Evolutionary conservation across 2,797 vertebrate genomes (phyloP), one percentile per base, ranked within the genome.

Genomic region (Parotocinclus haroldoi): DNA sequence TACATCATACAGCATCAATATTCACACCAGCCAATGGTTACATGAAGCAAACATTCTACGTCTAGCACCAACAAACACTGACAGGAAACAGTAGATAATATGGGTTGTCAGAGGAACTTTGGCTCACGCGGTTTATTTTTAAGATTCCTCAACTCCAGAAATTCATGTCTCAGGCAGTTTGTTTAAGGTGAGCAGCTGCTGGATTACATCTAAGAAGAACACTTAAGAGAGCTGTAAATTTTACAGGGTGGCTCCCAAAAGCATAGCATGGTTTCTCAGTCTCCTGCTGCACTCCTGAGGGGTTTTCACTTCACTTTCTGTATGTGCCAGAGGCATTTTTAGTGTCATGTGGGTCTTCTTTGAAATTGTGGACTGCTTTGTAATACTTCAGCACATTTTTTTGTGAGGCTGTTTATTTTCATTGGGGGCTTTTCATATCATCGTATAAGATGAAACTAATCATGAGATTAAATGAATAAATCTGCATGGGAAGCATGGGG

Each of bases 161-260:
- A 14, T 39, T 27, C 39, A 39, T 1, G 11, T 62, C 48, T 53
- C 17, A 16, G 64, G 55, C 60, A 17, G 48, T 45, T 44, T 18
- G 18, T 61, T 59, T 46, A 5, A 59, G 56, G 55, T 58, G 39
- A 46, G 45, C 44, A 10, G 70, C 10, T 71, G 59, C 77, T 69
- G 42, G 75, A 71, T 77, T 76, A 67, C 66, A 38, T 42, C 63
- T 65, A 76, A 48, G 70, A 70, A 81, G 72, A 70, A 73, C 64
- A 67, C 68, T 63, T 51, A 51, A 75, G 72, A 79, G 75, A 71
- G 51, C 79, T 73, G 82, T 85, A 79, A 55, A 86, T 88, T 27
- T 27, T 27, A 83, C 87, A 87, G 78, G 79, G 78, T 76, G 79
- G 81, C 79, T 78, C 69, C 80, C 85, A 68, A 61, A 76, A 82